phyloP scores from a whole-genome alignment of 2,797 vertebrate species.

The Knipowitschia caucasica region DNA sequence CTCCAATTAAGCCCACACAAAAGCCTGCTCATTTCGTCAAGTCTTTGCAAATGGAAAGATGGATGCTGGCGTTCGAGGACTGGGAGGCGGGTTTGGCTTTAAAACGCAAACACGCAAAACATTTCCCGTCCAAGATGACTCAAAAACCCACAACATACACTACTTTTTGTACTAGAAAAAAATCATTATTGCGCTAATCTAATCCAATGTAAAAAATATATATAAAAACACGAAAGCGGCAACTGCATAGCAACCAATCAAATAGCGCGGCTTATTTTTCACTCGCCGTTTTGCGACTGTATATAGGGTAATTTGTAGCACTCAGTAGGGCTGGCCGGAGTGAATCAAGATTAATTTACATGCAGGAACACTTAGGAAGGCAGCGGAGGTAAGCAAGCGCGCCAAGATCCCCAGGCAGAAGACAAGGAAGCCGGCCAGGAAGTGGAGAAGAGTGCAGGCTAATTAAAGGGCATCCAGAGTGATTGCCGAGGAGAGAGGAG shows the following conservation, averaged over 20 bases:
- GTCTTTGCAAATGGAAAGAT: slow-evolving; percentile 98
- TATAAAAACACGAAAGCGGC: slow-evolving; percentile 88
- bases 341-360: slow-evolving; percentile 99
- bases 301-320: slow-evolving; percentile 99
- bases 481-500: no score
- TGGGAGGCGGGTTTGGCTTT: slow-evolving; percentile 49
- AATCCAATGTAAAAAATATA: no score
- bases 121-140: slow-evolving; percentile 94
- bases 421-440: slow-evolving; percentile 78
- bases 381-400: slow-evolving; percentile 95
- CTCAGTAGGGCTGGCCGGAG: slow-evolving; percentile 99
- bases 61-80: slow-evolving; percentile 74
- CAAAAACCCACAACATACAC: slow-evolving; percentile 98
- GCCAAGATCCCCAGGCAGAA: slow-evolving; percentile 92
- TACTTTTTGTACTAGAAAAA: slow-evolving; percentile 96
- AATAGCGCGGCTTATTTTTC: slow-evolving; percentile 88
- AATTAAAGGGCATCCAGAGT: no score
- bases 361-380: slow-evolving; percentile 98
- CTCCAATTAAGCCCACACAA: slow-evolving; percentile 95
- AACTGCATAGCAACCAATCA: slow-evolving; percentile 98
- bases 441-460: slow-evolving; percentile 84
- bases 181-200: slow-evolving; percentile 99
- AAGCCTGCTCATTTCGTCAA: slow-evolving; percentile 95
- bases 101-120: slow-evolving; percentile 60
- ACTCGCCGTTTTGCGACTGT: slow-evolving; percentile 98